These are phyloP conservation scores for Pseudochirops cupreus DNA, from an alignment of 2,797 vertebrate species.

Conservation along the genomic window DNA sequence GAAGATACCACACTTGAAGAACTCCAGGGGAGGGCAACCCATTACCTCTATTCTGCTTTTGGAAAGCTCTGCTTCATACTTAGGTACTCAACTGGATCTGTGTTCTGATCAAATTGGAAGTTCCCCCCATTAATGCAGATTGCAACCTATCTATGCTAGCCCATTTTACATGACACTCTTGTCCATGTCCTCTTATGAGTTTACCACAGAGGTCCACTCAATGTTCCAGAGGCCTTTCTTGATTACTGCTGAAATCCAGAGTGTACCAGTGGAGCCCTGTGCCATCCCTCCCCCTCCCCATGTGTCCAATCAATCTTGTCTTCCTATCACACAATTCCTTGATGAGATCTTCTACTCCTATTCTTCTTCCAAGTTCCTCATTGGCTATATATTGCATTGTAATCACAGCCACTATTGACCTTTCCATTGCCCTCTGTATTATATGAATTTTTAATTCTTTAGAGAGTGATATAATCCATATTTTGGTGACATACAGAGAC, in stretches of 20 bases:
- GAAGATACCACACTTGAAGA: not conserved
- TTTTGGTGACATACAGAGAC: too few species aligned
- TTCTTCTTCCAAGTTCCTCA: not conserved
- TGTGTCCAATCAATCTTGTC: not conserved
- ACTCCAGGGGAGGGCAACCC: not conserved
- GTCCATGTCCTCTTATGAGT: not conserved
- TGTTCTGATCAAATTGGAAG: not conserved
- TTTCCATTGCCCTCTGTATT: too few species aligned
- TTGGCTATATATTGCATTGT: not conserved
- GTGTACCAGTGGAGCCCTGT: not conserved
- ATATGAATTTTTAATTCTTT: too few species aligned
- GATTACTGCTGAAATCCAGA: not conserved
- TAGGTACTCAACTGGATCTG: not conserved
- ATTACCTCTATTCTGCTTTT: not conserved
- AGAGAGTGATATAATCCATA: too few species aligned
- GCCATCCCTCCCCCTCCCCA: not conserved
- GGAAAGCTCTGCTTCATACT: not conserved
- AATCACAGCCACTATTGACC: too few species aligned
- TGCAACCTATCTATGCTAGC: not conserved
- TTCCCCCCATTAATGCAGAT: not conserved
- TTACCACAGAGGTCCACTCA: not conserved
- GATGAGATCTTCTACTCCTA: not conserved
- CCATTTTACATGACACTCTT: not conserved
- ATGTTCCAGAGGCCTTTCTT: not conserved
- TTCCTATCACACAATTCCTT: not conserved